Conservation (phyloP, 2,113 vertebrate species). For the Mus spicilegus region DNA sequence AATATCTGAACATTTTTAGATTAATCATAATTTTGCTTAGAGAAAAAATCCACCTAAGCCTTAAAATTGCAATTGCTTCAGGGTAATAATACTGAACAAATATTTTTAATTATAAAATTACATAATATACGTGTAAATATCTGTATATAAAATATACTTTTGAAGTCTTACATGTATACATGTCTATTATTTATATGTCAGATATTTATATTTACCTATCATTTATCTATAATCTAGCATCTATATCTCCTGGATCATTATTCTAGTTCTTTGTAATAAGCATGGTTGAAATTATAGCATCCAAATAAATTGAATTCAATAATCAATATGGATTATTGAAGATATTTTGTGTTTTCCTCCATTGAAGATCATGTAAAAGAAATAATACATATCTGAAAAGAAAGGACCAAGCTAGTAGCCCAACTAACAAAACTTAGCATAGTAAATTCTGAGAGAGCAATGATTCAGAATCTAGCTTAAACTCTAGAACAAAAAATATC, state of each 20-base stretch:
- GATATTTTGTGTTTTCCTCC: not conserved
- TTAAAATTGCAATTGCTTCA: slow-evolving; percentile 6
- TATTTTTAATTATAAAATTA: not conserved
- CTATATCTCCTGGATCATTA: not conserved
- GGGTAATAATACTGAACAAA: not conserved
- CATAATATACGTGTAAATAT: not conserved
- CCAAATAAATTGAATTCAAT: not conserved
- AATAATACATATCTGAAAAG: not conserved
- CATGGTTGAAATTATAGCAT: not conserved
- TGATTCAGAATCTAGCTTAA: not conserved
- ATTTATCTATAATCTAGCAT: not conserved
- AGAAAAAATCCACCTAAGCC: not conserved
- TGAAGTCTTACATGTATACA: not conserved
- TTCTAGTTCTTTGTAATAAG: not conserved
- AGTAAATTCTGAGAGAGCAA: not conserved
- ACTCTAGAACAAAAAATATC: slow-evolving; percentile 13
- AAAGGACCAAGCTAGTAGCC: not conserved
- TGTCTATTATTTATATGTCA: not conserved
- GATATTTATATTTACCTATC: not conserved
- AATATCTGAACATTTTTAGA: slow-evolving; percentile 49
- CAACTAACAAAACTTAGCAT: not conserved
- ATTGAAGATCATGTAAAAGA: not conserved
- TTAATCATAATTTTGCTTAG: not conserved
- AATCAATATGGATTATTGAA: not conserved
- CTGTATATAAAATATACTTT: not conserved